phyloP scores from a whole-genome alignment of 2,888 invertebrate genomes.

The Ichneumoninae sp. region DNA sequence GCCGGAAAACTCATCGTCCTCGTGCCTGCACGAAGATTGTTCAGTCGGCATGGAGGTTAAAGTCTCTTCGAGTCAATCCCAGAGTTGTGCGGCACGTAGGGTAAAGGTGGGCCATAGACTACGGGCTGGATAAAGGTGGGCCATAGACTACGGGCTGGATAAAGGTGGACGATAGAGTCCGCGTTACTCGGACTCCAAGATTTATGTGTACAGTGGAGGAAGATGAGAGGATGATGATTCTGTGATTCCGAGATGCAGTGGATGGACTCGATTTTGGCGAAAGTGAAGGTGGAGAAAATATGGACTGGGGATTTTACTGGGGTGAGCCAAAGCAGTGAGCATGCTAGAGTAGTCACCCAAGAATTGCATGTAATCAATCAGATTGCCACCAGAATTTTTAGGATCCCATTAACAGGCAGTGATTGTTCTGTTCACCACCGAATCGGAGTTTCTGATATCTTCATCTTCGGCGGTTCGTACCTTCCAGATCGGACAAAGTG shows the following conservation, averaged over 20 bases:
- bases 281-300: neutral
- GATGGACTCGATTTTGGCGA: constrained; percentile 8
- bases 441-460: too few relatives aligned
- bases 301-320: constrained; percentile 9
- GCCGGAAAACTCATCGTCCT: constrained; percentile 50
- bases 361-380: too few relatives aligned
- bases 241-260: constrained; percentile 23
- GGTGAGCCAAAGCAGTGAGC: too few relatives aligned
- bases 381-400: too few relatives aligned
- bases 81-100: neutral
- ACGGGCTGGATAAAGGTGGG: constrained; percentile 11
- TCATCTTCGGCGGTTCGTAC: too few relatives aligned
- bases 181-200: constrained; percentile 10
- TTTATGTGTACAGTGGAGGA: neutral
- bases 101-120: neutral
- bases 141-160: neutral
- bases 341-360: too few relatives aligned
- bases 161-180: constrained; percentile 26
- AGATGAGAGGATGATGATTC: neutral
- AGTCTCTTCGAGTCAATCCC: constrained; percentile 7
- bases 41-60: constrained; percentile 22
- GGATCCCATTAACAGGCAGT: too few relatives aligned
- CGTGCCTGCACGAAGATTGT: constrained; percentile 20
- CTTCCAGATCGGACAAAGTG: too few relatives aligned
- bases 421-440: too few relatives aligned